These are phyloP conservation scores for Aphodius sticticus DNA, from an alignment of 2,888 invertebrate species.

Conservation along the genomic window DNA sequence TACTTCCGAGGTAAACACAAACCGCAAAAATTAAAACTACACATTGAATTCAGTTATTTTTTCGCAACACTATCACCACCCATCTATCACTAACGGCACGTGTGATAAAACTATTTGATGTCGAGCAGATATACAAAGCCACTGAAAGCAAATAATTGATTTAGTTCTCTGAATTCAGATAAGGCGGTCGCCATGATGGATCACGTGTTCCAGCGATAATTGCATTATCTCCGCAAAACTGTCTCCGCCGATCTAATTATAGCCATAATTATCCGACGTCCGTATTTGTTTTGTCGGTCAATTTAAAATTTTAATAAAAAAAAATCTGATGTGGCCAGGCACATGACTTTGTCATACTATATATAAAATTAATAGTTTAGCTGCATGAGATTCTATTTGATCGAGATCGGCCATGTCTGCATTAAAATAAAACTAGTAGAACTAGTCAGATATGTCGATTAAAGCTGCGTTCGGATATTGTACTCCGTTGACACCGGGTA, in stretches of 20 bases:
- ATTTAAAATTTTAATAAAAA: not conserved
- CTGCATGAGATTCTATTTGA: no score
- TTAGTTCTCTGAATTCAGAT: not conserved
- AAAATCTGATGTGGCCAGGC: no score
- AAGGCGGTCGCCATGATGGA: not conserved
- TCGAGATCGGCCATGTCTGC: no score
- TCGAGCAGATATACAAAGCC: not conserved
- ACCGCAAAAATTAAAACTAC: not conserved
- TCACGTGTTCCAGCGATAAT: not conserved
- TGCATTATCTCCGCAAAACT: constrained; percentile 4
- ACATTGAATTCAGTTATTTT: not conserved
- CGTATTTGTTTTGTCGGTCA: not conserved
- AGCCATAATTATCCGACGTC: not conserved
- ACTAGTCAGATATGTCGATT: no score
- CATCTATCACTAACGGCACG: not conserved
- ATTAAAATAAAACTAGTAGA: no score
- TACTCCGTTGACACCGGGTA: no score
- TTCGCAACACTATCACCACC: not conserved
- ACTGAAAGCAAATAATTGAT: not conserved
- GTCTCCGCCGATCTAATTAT: not conserved
- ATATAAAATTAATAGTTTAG: no score
- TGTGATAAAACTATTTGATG: not conserved
- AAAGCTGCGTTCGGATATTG: no score
- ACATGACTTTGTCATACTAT: no score
- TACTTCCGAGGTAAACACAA: not conserved